phyloP scores from a whole-genome alignment of 1,140 invertebrate species.

The Neodiprion fabricii region DNA sequence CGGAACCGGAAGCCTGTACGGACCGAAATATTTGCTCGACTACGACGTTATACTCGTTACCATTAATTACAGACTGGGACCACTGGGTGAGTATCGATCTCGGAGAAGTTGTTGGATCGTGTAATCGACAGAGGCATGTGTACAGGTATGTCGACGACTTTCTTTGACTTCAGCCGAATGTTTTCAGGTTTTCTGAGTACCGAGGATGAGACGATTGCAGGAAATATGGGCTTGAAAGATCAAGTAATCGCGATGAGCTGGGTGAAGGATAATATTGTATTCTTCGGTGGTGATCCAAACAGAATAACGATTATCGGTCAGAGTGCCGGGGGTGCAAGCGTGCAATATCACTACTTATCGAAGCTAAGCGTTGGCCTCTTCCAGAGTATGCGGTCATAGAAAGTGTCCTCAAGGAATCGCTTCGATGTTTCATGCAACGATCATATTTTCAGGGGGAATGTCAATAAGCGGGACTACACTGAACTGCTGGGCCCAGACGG shows the following conservation, averaged over 20 bases:
- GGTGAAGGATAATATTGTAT: conserved; percentile 65
- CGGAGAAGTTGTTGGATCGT: background rate
- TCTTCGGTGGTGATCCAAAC: conserved; percentile 63
- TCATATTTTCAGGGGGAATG: conserved; percentile 70
- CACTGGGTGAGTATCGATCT: conserved; percentile 55
- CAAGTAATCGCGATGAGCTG: conserved; percentile 67
- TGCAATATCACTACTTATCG: conserved; percentile 70
- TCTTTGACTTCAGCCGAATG: background rate
- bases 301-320: conserved; percentile 61
- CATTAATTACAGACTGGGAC: conserved; percentile 69
- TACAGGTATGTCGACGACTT: background rate
- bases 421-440: conserved; percentile 6
- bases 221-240: conserved; percentile 69
- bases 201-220: conserved; percentile 62
- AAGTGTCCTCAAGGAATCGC: background rate
- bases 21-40: conserved; percentile 68
- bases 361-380: conserved; percentile 50
- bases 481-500: conserved; percentile 73
- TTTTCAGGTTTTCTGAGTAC: conserved; percentile 63
- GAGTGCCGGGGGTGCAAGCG: conserved; percentile 64
- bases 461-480: conserved; percentile 80
- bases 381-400: conserved; percentile 55
- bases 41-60: conserved; percentile 70
- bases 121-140: background rate
- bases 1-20: conserved; percentile 51